Evolutionary conservation across 2,888 invertebrate genomes (phyloP), one percentile per base, ranked within the genome.

Genomic region (Tillus elongatus): DNA sequence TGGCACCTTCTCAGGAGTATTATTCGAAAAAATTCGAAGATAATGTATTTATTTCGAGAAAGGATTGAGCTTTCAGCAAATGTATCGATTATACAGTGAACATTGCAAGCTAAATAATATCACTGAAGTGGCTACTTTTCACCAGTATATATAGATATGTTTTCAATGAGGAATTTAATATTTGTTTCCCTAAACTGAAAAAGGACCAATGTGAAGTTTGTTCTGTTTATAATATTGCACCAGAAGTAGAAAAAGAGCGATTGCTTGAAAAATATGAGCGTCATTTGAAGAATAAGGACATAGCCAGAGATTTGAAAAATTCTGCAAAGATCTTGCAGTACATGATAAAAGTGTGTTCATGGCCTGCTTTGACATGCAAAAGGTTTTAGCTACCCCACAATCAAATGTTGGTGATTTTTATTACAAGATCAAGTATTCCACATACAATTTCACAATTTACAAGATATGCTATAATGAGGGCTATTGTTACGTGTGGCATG

Each of bases 381-480:
- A 37, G 32, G 10, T 37, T n/a, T 28, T 37, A 9, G 28, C 32
- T 10, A 10, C 10, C 13, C 32, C 24, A 37, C 27, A 37, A 27
- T 32, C 32, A 2, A 24, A 37, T 8, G 37, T 37, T 19, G 28
- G 37, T 6, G 3, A 13, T 4, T 11, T 28, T 19, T 37, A 24
- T 27, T 37, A 37, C 13, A 33, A 37, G 24, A 9, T n/a, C 6
- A 37, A 32, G 28, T 37, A 13, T 9, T 32, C 37, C 8, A 37
- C 37, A 11, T 37, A 37, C 12, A 37, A 37, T 32, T 37, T 32
- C 9, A 24, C 37, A 3, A 19, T 37, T 15, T 26, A 26, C 26
- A 24, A 31, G 14, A 6, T 36, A 24, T 19, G 31, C 3, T 31
- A 2, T 2, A 33, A 32, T 10, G 14, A 36, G 12, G n/a, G 37